Evolutionary conservation across 2,888 invertebrate species (phyloP).

Genomic region (Pheosia tremula): DNA sequence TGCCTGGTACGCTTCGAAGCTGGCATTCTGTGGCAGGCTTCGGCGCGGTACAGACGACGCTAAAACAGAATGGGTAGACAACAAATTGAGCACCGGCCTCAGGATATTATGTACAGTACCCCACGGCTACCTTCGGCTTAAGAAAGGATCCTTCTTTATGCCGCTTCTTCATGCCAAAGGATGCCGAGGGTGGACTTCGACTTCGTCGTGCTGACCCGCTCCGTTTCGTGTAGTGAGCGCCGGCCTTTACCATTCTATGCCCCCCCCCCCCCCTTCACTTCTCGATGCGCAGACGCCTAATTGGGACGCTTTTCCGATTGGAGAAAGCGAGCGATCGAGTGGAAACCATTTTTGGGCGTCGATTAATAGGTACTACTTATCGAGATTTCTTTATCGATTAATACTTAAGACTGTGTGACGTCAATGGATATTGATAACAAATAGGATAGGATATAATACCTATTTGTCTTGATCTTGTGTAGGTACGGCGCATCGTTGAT

Average conservation of each 20-base stretch:
- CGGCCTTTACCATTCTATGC: not conserved
- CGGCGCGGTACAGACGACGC: too few relatives aligned
- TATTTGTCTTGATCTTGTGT: conserved; percentile 12
- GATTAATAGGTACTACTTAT: conserved; percentile 32
- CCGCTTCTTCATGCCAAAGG: too few relatives aligned
- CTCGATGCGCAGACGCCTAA: conserved; percentile 51
- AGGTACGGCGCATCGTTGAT: not conserved
- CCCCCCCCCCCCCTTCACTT: conserved; percentile 7
- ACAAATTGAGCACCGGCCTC: not conserved
- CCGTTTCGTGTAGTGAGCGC: too few relatives aligned
- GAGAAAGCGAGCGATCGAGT: conserved; percentile 71
- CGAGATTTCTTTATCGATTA: conserved; percentile 27
- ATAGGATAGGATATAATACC: conserved; percentile 14
- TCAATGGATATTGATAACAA: conserved; percentile 11
- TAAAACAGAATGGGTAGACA: not conserved
- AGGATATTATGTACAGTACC: too few relatives aligned
- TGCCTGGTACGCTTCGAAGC: too few relatives aligned
- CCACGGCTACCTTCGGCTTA: too few relatives aligned
- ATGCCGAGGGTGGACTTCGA: too few relatives aligned
- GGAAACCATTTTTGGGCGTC: conserved; percentile 58
- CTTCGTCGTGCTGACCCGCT: too few relatives aligned
- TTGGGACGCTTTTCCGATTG: conserved; percentile 70
- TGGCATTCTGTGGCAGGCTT: too few relatives aligned
- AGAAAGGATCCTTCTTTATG: too few relatives aligned
- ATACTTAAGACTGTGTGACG: conserved; percentile 15